A percentile compares a stretch with the other conserved stretches of the same genome.
phyloP scores from a whole-genome alignment of 2,797 vertebrate species.

The Ispidina picta region DNA sequence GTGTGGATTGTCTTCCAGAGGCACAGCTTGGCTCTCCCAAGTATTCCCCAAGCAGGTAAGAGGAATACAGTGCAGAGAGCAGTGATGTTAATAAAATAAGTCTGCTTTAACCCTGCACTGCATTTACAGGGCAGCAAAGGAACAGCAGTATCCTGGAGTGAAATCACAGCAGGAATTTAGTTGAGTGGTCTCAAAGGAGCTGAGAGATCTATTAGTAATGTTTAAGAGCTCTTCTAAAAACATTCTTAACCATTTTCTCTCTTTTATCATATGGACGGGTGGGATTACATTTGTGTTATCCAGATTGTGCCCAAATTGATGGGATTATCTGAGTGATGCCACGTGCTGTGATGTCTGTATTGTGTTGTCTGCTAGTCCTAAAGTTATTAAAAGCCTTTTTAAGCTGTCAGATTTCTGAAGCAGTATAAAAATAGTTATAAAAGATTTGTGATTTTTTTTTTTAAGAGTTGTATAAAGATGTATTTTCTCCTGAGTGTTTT shows the following conservation, averaged over 20 bases:
- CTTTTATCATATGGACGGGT: not conserved
- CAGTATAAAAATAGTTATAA: not conserved
- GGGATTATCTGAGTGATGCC: not conserved
- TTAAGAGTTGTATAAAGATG: not conserved
- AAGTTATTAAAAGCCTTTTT: not conserved
- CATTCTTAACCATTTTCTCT: not conserved
- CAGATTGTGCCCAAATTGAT: not conserved
- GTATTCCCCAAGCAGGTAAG: not conserved
- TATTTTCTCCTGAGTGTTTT: not conserved
- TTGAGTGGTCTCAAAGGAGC: not conserved
- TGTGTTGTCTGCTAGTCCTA: not conserved
- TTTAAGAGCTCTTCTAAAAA: not conserved
- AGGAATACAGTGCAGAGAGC: not conserved
- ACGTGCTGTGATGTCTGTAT: not conserved
- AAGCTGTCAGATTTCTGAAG: not conserved
- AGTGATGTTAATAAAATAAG: not conserved
- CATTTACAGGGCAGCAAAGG: not conserved
- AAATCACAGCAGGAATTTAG: not conserved
- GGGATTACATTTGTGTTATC: not conserved
- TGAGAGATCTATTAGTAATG: not conserved
- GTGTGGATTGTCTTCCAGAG: fast-evolving
- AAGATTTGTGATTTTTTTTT: not conserved
- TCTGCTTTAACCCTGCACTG: not conserved
- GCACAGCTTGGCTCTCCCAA: not conserved
- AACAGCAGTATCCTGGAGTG: not conserved